Conservation (phyloP, 2,797 vertebrate genomes). For the Staurois parvus region DNA sequence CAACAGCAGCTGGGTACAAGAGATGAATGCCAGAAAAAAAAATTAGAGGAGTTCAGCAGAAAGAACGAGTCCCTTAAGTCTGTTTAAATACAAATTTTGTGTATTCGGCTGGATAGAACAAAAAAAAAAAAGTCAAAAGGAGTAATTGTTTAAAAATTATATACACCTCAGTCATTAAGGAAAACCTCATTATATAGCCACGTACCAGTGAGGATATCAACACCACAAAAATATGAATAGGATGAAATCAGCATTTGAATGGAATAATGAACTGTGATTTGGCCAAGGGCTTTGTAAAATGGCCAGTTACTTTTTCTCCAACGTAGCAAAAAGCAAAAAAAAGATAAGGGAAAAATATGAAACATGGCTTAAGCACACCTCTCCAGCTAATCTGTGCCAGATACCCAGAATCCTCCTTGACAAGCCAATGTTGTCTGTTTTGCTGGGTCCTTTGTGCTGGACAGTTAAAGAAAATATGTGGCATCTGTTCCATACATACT, state of each 20-base stretch:
- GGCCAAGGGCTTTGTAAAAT: slow-evolving; percentile 34
- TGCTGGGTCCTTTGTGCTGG: slow-evolving; percentile 28
- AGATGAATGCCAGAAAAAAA: too few relatives aligned
- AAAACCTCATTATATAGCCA: not conserved
- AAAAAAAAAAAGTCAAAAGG: too few relatives aligned
- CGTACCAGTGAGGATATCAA: not conserved
- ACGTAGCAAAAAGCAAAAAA: slow-evolving; percentile 10
- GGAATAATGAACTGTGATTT: slow-evolving; percentile 10
- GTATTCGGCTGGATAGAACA: too few relatives aligned
- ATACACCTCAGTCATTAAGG: not conserved
- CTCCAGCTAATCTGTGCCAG: slow-evolving; percentile 22
- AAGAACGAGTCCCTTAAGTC: too few relatives aligned
- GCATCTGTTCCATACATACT: slow-evolving; percentile 59
- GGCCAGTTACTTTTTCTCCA: slow-evolving; percentile 24
- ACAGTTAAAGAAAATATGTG: slow-evolving; percentile 47
- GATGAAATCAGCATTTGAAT: not conserved
- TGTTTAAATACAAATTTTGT: too few relatives aligned
- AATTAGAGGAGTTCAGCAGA: too few relatives aligned
- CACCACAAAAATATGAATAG: not conserved
- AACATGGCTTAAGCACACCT: slow-evolving; percentile 5
- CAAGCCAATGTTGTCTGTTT: slow-evolving; percentile 29
- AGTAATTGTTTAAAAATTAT: not conserved
- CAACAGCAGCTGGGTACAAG: too few relatives aligned
- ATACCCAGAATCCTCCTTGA: slow-evolving; percentile 44
- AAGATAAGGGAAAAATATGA: slow-evolving; percentile 35